Percentiles rank a stretch among this genome's conserved stretches.
Conservation (phyloP, 2,797 vertebrate genomes). For the Pitangus sulphuratus region DNA sequence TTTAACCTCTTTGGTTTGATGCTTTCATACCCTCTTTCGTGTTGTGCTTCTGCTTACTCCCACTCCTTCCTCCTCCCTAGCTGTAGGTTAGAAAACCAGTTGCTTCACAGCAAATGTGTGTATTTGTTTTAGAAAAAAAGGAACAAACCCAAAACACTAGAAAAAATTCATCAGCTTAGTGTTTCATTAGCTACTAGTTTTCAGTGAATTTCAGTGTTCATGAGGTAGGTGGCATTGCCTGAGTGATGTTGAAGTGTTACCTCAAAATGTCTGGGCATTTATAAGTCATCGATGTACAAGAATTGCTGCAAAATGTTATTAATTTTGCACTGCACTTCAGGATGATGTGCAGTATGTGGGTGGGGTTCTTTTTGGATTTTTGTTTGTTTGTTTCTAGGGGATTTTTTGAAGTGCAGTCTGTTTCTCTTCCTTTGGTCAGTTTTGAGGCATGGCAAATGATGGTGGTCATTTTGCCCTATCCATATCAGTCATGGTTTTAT, state of each 20-base stretch:
- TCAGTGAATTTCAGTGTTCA: not conserved
- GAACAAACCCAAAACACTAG: not conserved
- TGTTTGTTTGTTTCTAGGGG: not conserved
- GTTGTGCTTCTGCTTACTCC: conserved; percentile 41
- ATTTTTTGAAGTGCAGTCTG: not conserved
- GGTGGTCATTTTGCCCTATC: not conserved
- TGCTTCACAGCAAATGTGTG: not conserved
- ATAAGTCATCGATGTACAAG: not conserved
- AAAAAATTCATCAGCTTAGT: not conserved
- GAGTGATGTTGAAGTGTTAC: not conserved
- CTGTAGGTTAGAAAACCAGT: conserved; percentile 12
- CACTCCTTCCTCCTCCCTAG: conserved; percentile 47
- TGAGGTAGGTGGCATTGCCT: not conserved
- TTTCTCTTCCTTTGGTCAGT: not conserved
- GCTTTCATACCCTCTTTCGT: not conserved
- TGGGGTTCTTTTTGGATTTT: not conserved
- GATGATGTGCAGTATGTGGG: not conserved
- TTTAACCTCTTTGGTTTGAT: conserved; percentile 1
- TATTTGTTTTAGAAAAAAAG: not conserved
- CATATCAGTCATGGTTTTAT: not conserved
- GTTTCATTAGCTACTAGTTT: not conserved
- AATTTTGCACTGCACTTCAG: not conserved
- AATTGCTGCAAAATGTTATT: not conserved
- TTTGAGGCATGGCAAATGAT: not conserved
- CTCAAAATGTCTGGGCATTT: not conserved